A percentile compares a stretch with the other conserved stretches of the same genome.
phyloP scores from a whole-genome alignment of 2,113 vertebrate species.

The Eupsittula cactorum region DNA sequence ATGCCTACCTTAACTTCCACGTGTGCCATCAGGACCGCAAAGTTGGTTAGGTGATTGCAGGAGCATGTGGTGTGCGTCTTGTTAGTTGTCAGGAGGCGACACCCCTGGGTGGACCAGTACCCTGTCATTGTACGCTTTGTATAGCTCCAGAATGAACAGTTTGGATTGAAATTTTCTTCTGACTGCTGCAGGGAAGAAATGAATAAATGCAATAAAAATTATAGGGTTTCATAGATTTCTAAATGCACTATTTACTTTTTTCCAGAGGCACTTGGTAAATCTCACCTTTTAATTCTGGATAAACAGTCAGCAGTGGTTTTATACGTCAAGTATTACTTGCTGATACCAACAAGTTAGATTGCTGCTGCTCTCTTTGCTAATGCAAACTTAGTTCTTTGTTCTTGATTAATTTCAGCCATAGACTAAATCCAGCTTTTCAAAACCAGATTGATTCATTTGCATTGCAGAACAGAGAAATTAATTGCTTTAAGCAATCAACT shows the following conservation, averaged over 20 bases:
- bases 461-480: conserved; percentile 54
- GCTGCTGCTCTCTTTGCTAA: neutral
- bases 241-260: neutral
- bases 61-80: conserved; percentile 95
- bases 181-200: conserved; percentile 83
- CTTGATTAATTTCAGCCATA: conserved; percentile 47
- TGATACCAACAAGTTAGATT: neutral
- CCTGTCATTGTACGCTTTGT: conserved; percentile 93
- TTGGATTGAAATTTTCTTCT: conserved; percentile 98
- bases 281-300: neutral
- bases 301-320: conserved; percentile 2
- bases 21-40: conserved; percentile 98
- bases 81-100: conserved; percentile 91
- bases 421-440: conserved; percentile 50
- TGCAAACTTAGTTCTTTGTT: conserved; percentile 24
- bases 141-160: conserved; percentile 99
- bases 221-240: conserved; percentile 14
- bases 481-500: conserved; percentile 48
- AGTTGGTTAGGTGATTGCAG: conserved; percentile 97
- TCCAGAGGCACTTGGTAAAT: neutral
- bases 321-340: neutral
- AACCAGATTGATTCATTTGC: conserved; percentile 46
- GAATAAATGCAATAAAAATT: conserved; percentile 58
- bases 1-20: conserved; percentile 93
- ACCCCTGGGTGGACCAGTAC: conserved; percentile 97